A percentile compares a stretch with the other conserved stretches of the same genome.
These are phyloP conservation scores for Bungarus multicinctus DNA, from an alignment of 2,113 vertebrate species.

Conservation along the genomic window DNA sequence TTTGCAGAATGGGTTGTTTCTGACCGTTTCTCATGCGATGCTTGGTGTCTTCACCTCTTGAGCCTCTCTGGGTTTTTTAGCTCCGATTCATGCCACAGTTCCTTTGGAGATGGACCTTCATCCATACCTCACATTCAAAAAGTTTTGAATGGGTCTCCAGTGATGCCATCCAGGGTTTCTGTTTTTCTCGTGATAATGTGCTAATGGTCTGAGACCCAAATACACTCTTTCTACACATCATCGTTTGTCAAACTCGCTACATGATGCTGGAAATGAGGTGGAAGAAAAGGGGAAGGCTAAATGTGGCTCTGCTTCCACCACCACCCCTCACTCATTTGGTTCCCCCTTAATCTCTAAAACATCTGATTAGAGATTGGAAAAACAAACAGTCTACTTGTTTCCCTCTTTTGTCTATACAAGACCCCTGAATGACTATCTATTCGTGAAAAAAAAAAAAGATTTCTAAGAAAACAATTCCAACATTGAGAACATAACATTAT, in stretches of 20 bases:
- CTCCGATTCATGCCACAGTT: conserved; percentile 40
- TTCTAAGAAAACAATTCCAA: background rate
- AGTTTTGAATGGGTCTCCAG: conserved; percentile 66
- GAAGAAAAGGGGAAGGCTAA: conserved; percentile 9
- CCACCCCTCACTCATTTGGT: conserved; percentile 43
- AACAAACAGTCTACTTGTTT: conserved; percentile 23
- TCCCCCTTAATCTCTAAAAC: conserved; percentile 73
- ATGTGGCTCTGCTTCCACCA: conserved; percentile 53
- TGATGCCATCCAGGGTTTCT: conserved; percentile 57
- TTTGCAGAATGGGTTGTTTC: conserved; percentile 62
- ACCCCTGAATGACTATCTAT: conserved; percentile 8
- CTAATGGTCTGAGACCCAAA: conserved; percentile 73
- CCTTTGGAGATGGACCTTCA: conserved; percentile 56
- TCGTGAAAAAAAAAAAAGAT: background rate
- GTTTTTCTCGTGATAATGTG: conserved; percentile 78
- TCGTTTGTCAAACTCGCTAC: conserved; percentile 79
- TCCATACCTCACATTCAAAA: conserved; percentile 70
- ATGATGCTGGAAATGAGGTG: conserved; percentile 42
- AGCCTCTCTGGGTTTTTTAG: conserved; percentile 54
- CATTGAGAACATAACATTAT: conserved; percentile 2
- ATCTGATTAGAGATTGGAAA: conserved; percentile 67
- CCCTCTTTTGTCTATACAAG: background rate
- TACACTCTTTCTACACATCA: conserved; percentile 66
- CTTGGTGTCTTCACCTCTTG: conserved; percentile 69
- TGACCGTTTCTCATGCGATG: conserved; percentile 60